Evolutionary conservation across 2,888 invertebrate genomes (phyloP), one percentile per base, ranked within the genome.

Genomic region (Hypselothyrea guttata): DNA sequence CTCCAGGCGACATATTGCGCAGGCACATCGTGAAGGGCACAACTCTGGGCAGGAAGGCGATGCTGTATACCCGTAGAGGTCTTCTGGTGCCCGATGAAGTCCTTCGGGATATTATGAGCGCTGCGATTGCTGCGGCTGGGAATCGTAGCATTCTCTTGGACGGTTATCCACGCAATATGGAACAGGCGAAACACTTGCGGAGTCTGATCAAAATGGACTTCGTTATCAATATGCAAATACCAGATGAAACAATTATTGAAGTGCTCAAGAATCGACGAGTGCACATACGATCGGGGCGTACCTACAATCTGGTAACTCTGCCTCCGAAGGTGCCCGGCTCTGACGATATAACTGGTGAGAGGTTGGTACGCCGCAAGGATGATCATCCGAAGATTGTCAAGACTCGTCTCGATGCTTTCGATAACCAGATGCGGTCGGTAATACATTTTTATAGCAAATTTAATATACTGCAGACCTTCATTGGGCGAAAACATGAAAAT

Each of bases 341-440:
- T 0, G 73, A 73, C 9, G 71, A 74, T 27, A 13, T 68, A 1
- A 74, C 73, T 1, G 73, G 73, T 2, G 74, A 74, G 2, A 22
- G 0, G 0, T n/a, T 74, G n/a, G 27, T 40, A 1, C 58, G 64
- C 0, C 71, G 73, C 0, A 2, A 33, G 8, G 73, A 74, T 28
- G 73, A 73, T 7, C 1, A 9, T 4, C 68, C 73, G 0, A 7
- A 3, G 0, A 46, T 55, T 0, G 46, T 69, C 5, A 7, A 15
- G 27, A 11, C 31, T 4, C 69, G 75, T 0, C 49, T 69, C 1
- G 11, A n/a, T 0, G 9, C 28, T 0, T 71, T 47, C 12, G 40
- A 37, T 1, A 0, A 11, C 0, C 35, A 48, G 34, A 69, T 55
- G 38, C 7, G 22, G 4, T 66, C 75, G 0, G 59, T 75, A 0